Percentiles rank a stretch among this genome's conserved stretches.
Evolutionary conservation across 2,888 invertebrate species (phyloP).

Genomic region (Aleiodes testaceus): DNA sequence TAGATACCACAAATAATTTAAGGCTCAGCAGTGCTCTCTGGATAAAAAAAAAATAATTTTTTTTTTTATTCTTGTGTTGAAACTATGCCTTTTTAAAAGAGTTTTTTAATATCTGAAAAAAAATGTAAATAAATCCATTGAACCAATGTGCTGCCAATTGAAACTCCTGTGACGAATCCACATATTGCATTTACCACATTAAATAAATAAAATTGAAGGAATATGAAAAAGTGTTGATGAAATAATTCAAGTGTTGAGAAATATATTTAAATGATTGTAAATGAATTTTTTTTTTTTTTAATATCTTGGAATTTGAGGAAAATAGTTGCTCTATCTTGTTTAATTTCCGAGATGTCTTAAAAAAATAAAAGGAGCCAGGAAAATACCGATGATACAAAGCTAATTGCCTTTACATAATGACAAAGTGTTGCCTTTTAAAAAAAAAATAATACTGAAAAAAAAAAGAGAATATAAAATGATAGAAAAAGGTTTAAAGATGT

Average conservation of each 20-base stretch:
- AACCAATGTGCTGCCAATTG: constrained; percentile 70
- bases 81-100: constrained; percentile 9
- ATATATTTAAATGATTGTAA: background rate
- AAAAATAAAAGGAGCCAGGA: constrained; percentile 58
- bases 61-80: constrained; percentile 12
- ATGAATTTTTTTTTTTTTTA: constrained; percentile 22
- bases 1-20: constrained; percentile 47
- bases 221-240: constrained; percentile 18
- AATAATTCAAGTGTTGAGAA: background rate
- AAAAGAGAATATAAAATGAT: constrained; percentile 30
- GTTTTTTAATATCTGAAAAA: constrained; percentile 42
- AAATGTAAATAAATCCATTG: constrained; percentile 42
- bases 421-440: constrained; percentile 71
- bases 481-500: constrained; percentile 10
- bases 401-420: constrained; percentile 71
- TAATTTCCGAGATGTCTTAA: too few relatives aligned
- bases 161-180: constrained; percentile 68
- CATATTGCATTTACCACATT: constrained; percentile 58
- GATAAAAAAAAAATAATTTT: constrained; percentile 45
- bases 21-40: constrained; percentile 62
- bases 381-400: constrained; percentile 72
- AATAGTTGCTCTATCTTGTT: too few relatives aligned
- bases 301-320: too few relatives aligned
- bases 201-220: constrained; percentile 45
- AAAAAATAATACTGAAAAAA: constrained; percentile 46